phyloP scores from a whole-genome alignment of 2,888 invertebrate species.

The Platycheirus albimanus region DNA sequence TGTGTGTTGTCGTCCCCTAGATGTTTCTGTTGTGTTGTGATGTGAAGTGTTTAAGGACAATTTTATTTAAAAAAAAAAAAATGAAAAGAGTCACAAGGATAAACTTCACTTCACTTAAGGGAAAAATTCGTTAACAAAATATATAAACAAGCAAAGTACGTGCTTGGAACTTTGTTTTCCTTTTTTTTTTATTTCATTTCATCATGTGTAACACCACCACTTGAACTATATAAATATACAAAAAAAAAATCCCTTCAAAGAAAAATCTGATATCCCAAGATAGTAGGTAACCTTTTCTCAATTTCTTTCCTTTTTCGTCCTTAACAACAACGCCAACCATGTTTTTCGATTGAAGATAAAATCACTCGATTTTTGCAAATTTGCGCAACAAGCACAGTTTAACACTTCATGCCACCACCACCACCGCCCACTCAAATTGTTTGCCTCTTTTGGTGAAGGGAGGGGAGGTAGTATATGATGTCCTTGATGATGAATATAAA shows the following conservation, averaged over 20 bases:
- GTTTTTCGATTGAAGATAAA: slow-evolving; percentile 38
- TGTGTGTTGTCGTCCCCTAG: neutral
- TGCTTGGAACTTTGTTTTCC: neutral
- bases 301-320: slow-evolving; percentile 11
- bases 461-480: neutral
- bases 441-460: neutral
- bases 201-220: neutral
- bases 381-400: slow-evolving; percentile 5
- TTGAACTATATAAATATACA: neutral
- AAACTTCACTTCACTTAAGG: slow-evolving; percentile 6
- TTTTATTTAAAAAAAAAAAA: no score
- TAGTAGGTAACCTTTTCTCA: slow-evolving; percentile 1
- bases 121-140: slow-evolving; percentile 22
- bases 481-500: neutral
- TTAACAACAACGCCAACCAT: slow-evolving; percentile 15
- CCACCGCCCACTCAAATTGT: neutral
- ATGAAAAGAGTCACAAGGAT: slow-evolving; percentile 12
- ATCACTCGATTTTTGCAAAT: slow-evolving; percentile 31
- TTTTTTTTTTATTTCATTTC: no score
- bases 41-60: slow-evolving; percentile 9
- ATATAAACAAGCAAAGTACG: slow-evolving; percentile 30
- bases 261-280: slow-evolving; percentile 25
- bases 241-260: neutral
- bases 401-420: neutral
- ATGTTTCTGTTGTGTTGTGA: neutral